These are phyloP conservation scores for Perognathus longimembris DNA, from an alignment of 2,113 vertebrate genomes.

Conservation along the genomic window DNA sequence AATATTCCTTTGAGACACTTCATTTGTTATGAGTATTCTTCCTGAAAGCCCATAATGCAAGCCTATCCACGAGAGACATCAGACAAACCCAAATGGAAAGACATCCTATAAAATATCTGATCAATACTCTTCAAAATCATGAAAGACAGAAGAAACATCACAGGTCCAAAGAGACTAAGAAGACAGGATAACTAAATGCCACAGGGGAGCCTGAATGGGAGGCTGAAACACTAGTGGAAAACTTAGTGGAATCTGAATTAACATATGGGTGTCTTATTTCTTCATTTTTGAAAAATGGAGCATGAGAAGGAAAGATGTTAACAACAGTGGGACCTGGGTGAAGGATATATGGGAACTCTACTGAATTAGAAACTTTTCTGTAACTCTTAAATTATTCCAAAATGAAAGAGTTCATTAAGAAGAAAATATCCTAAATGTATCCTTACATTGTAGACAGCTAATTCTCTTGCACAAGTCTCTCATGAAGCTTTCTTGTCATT, in stretches of 20 bases:
- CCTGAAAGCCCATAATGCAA: background rate
- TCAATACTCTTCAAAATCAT: background rate
- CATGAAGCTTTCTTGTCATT: constrained; percentile 20
- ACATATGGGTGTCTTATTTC: background rate
- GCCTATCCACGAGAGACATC: background rate
- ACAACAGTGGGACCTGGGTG: background rate
- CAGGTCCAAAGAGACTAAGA: background rate
- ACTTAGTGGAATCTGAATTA: background rate
- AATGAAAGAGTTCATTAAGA: constrained; percentile 32
- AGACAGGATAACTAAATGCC: background rate
- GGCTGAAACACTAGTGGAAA: background rate
- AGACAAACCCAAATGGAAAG: background rate
- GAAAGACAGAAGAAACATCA: background rate
- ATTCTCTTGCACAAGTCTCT: background rate
- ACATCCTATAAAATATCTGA: background rate
- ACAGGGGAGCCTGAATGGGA: background rate
- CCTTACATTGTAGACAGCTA: too few species aligned
- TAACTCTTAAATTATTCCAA: constrained; percentile 36
- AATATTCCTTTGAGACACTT: background rate
- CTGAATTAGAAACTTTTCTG: constrained; percentile 1
- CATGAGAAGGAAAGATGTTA: background rate
- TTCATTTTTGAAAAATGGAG: background rate
- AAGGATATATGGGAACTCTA: background rate
- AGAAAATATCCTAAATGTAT: too few species aligned
- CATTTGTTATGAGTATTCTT: background rate